phyloP scores from a whole-genome alignment of 1,140 invertebrate genomes.

The Platyura marginata region DNA sequence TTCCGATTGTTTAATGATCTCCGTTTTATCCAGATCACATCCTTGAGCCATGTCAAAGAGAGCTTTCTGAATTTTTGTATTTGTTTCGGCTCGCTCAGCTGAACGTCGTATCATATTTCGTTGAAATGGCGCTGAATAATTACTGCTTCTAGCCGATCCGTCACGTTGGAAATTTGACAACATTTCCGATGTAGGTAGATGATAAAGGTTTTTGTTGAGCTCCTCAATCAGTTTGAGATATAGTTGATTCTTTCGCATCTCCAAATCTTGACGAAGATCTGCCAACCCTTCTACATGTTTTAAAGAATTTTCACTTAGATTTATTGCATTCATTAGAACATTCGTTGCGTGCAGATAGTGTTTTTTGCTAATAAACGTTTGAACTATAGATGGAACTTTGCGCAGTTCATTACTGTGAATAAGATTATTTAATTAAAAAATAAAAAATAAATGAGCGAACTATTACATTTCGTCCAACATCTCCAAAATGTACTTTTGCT shows the following conservation, averaged over 20 bases:
- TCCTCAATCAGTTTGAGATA: constrained; percentile 52
- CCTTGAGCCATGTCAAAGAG: constrained; percentile 24
- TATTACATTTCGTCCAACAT: constrained; percentile 77
- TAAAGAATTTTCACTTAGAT: constrained; percentile 48
- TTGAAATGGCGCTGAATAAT: constrained; percentile 28
- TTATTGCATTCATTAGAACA: constrained; percentile 47
- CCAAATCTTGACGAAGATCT: constrained; percentile 53
- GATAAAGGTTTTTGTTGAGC: constrained; percentile 54
- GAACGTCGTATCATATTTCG: constrained; percentile 30
- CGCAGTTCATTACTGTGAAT: constrained; percentile 53
- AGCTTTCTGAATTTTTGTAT: constrained; percentile 25
- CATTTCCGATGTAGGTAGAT: constrained; percentile 37
- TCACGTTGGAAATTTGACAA: constrained; percentile 32
- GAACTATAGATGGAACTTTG: constrained; percentile 58
- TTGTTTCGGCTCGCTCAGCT: constrained; percentile 27
- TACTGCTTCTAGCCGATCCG: constrained; percentile 33
- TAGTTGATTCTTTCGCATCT: constrained; percentile 50
- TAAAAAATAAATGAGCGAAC: no score
- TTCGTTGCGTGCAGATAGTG: constrained; percentile 77
- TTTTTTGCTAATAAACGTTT: constrained; percentile 47
- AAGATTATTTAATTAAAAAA: constrained; percentile 3
- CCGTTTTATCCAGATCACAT: constrained; percentile 18
- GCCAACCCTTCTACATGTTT: constrained; percentile 63
- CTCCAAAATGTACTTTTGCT: constrained; percentile 76
- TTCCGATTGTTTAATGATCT: constrained; percentile 35